A percentile compares a stretch with the other conserved stretches of the same genome.
Evolutionary conservation across 2,797 vertebrate genomes (phyloP).

Genomic region (Coccyzus lansbergi): DNA sequence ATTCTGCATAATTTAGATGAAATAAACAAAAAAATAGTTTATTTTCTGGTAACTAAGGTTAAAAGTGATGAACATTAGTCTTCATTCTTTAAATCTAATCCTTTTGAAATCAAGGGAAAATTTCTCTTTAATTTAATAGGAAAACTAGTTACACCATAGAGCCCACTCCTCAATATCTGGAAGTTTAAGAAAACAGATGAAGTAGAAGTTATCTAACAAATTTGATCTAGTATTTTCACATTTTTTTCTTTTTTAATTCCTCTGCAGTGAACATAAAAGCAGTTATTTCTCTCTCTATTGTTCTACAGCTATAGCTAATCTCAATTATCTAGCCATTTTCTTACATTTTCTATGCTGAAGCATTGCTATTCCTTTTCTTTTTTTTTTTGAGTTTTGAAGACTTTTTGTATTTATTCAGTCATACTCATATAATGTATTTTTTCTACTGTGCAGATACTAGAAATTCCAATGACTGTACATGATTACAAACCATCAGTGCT

Average conservation of each 20-base stretch:
- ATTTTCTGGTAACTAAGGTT: neutral
- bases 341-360: neutral
- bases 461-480: neutral
- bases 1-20: neutral
- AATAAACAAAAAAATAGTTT: neutral
- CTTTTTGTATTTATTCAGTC: neutral
- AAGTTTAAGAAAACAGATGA: neutral
- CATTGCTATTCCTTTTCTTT: neutral
- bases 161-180: neutral
- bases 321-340: neutral
- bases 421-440: neutral
- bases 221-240: neutral
- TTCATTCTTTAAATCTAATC: neutral
- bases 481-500: neutral
- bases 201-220: neutral
- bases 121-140: neutral
- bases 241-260: neutral
- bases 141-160: neutral
- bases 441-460: neutral
- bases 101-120: neutral
- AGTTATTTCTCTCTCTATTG: neutral
- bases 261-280: neutral
- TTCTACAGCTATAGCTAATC: neutral
- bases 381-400: neutral
- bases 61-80: neutral